Base-by-base conservation (phyloP, 2,797 vertebrate genomes). In the Hyperoplus lanceolatus region DNA sequence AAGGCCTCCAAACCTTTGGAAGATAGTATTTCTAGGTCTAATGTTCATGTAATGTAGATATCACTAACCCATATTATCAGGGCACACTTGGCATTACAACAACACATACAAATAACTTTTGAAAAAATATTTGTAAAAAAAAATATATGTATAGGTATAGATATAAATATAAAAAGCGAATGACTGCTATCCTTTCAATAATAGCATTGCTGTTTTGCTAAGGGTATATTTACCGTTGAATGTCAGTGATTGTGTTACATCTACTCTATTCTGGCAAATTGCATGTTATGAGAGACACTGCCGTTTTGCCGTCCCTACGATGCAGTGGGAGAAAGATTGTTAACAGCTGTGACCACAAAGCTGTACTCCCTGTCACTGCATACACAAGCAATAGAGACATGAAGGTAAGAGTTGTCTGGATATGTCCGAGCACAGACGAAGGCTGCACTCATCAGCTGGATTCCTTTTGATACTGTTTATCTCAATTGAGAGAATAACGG, bases 321-420 rank as follows among this genome's bases (percentile, higher is more conserved):
- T 57, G n/a, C 41, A 58, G 72, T 13, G 41, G 68, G 49, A 13
- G 60, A 68, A 54, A 54, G 41, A 73, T 61, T 64, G 59, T 67
- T 51, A 61, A 53, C 64, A 82, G 56, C 43, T 75, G 64, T 54
- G n/a, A 42, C 70, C 79, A 73, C 77, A 59, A 11, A 38, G 55
- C 46, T 58, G 36, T n/a, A 1, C 29, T 45, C 15, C 15, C 14
- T 16, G 43, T 72, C 51, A 60, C 51, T 67, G 60, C 39, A 13
- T 7, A 46, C 42, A 65, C 43, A 16, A 70, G 46, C 50, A 59
- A 43, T 1, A 16, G 49, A 75, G 49, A 54, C 56, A 48, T 5
- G 8, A 53, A 43, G 29, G 16, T 36, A 8, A 58, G 63, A 51
- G 72, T 51, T 73, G 10, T 11, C 42, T 46, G 13, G 29, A 38